These are phyloP conservation scores for Poeciliopsis retropinna DNA, from an alignment of 2,113 vertebrate species.

Conservation along the genomic window DNA sequence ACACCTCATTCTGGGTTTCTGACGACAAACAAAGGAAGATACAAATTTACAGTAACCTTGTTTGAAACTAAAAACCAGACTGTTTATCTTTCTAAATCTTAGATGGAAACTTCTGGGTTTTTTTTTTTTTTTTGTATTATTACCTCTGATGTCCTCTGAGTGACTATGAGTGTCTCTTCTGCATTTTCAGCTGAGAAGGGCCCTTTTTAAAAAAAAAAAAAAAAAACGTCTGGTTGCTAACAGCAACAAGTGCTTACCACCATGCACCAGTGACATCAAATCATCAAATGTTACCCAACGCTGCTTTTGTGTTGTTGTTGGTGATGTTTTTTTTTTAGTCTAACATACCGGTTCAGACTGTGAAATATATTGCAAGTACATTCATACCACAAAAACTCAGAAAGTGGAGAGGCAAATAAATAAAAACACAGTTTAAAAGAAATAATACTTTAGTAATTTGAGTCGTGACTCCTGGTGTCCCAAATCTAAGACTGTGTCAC, in stretches of 20 bases:
- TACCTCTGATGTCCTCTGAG: neutral
- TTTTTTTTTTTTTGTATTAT: neutral
- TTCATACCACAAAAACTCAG: neutral
- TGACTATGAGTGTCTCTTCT: slow-evolving; percentile 34
- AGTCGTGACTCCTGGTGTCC: neutral
- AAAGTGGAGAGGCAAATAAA: neutral
- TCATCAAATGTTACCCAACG: neutral
- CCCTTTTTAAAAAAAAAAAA: too few species aligned
- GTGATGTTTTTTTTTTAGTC: too few species aligned
- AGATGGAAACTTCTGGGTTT: slow-evolving; percentile 27
- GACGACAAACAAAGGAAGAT: neutral
- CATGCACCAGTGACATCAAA: neutral
- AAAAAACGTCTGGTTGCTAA: neutral
- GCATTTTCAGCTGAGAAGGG: slow-evolving; percentile 15
- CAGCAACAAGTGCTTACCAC: neutral
- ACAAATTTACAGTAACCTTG: neutral
- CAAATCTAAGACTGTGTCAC: neutral
- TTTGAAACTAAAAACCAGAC: neutral
- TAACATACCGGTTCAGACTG: neutral
- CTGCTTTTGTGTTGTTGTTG: neutral
- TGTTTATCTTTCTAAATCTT: neutral
- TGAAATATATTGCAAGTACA: neutral
- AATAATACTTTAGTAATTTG: too few species aligned
- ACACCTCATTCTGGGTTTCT: neutral
- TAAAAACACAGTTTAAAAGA: neutral